Base-by-base conservation (phyloP, 2,888 invertebrate species). In the Anarsia innoxiella region DNA sequence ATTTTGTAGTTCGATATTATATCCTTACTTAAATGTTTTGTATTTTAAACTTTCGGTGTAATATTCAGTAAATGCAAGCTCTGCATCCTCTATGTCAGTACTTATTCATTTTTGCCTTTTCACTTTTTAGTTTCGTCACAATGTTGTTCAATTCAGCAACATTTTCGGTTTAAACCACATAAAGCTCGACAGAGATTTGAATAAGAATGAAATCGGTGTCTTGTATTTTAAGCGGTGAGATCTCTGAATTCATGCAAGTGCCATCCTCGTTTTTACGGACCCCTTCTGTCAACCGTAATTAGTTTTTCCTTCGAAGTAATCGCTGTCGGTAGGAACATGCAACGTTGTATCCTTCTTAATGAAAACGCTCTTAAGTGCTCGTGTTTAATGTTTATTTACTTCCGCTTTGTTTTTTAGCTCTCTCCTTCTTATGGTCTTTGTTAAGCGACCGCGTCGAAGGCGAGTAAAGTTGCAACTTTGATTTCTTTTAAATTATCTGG, bases 361-460 rank as follows among this genome's bases (percentile, higher is more conserved):
- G 77, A 82, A 79, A 79, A 77, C 65, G 67, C 71, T 74, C 66
- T 68, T 68, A 74, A 80, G 76, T 73, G 68, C 68, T 68, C 45
- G 66, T 69, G 70, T 72, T 80, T 76, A 76, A 74, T 70, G 72
- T 77, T 75, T 77, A 79, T 72, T 76, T 69, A 72, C 71, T 72
- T 74, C 66, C 67, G 73, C 65, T 77, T 70, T 61, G 60, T 75
- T 76, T 77, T 71, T 78, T 66, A 69, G 50, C 59, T 59, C 46
- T 39, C 42, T 49, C 53, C 60, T 56, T 59, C 60, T 67, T 65
- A 66, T 58, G 56, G 55, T 59, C 56, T 56, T 62, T 60, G 53
- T 60, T 56, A 62, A 56, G 58, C 49, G 44, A 48, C 53, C 40
- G 56, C 52, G 49, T 53, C 51, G 56, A 53, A 37, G 41, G 50